phyloP scores from a whole-genome alignment of 2,797 vertebrate genomes.

The Macroramphosus scolopax region DNA sequence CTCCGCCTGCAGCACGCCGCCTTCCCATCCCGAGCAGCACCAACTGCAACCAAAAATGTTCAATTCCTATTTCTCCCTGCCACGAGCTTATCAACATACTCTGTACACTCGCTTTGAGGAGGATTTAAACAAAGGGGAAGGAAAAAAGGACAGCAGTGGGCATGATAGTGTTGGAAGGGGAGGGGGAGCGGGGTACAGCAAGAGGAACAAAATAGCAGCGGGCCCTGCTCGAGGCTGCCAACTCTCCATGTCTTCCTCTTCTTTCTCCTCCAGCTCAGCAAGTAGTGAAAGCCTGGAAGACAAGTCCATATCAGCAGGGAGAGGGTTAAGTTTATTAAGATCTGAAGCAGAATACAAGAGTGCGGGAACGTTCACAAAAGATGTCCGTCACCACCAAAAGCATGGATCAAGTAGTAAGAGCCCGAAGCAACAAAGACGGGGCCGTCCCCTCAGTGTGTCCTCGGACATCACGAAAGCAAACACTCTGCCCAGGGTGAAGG shows the following conservation, averaged over 20 bases:
- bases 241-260: conserved; percentile 81
- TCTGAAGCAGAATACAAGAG: conserved; percentile 62
- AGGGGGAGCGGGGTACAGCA: conserved; percentile 67
- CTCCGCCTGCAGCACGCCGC: conserved; percentile 77
- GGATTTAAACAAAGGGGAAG: conserved; percentile 73
- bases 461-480: conserved; percentile 80
- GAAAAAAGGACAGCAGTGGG: conserved; percentile 60
- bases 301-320: conserved; percentile 68
- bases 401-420: conserved; percentile 69
- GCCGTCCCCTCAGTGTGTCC: conserved; percentile 67
- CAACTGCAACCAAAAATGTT: conserved; percentile 80
- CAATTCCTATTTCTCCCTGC: conserved; percentile 79
- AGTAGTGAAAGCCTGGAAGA: conserved; percentile 87
- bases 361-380: conserved; percentile 66
- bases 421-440: conserved; percentile 74
- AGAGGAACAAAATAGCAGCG: conserved; percentile 70
- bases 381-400: conserved; percentile 72
- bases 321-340: conserved; percentile 66
- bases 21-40: conserved; percentile 74
- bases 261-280: conserved; percentile 83
- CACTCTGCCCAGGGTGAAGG: conserved; percentile 79
- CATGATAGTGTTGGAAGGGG: conserved; percentile 46
- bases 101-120: conserved; percentile 80
- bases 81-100: conserved; percentile 78
- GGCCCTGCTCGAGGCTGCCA: conserved; percentile 71